Percentiles rank a stretch among this genome's conserved stretches.
These are phyloP conservation scores for Delia radicum DNA, from an alignment of 1,140 invertebrate species.

Conservation along the genomic window DNA sequence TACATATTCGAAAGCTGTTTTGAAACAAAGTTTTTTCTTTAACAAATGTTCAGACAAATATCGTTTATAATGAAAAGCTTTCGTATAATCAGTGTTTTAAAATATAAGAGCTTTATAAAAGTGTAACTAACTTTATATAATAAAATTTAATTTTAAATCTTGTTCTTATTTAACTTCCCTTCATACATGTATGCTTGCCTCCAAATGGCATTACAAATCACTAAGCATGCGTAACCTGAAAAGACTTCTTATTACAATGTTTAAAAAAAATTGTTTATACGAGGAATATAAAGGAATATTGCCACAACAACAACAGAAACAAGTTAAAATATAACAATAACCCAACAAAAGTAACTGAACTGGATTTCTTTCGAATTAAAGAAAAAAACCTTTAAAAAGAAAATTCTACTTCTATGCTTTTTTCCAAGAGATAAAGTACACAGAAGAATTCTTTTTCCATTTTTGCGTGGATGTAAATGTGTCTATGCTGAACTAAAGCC, in stretches of 20 bases:
- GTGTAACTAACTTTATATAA: no score
- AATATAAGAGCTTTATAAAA: no score
- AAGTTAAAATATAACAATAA: no score
- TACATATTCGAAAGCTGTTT: no score
- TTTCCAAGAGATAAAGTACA: not conserved
- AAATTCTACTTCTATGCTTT: no score
- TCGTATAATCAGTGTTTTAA: not conserved
- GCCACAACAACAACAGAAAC: not conserved
- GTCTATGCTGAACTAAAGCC: not conserved
- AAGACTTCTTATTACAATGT: not conserved
- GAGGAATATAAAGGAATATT: not conserved
- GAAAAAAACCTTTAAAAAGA: not conserved
- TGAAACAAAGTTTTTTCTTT: not conserved
- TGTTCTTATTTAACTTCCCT: not conserved
- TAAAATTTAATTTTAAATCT: no score
- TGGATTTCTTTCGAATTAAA: not conserved
- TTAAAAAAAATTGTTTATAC: not conserved
- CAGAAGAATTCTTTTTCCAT: not conserved
- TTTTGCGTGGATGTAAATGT: constrained; percentile 9
- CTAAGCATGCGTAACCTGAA: not conserved
- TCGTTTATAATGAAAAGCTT: not conserved
- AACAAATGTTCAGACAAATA: not conserved
- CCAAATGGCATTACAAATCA: no score
- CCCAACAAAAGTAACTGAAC: not conserved
- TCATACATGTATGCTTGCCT: no score